Percentiles rank a stretch among this genome's conserved stretches.
These are phyloP conservation scores for Todus mexicanus DNA, from an alignment of 2,797 vertebrate species.

Conservation along the genomic window DNA sequence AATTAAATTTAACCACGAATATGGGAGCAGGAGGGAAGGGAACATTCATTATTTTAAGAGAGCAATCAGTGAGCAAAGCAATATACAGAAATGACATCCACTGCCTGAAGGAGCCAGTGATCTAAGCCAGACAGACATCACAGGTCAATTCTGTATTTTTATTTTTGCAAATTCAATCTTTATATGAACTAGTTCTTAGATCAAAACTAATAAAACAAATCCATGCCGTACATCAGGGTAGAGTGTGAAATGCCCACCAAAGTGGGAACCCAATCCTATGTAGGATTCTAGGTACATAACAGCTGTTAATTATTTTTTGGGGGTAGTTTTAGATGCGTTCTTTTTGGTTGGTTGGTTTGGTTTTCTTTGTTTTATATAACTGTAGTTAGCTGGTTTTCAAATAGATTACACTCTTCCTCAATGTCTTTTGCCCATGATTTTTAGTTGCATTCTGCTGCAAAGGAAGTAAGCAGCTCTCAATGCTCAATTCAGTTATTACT, in stretches of 20 bases:
- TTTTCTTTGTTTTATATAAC: neutral
- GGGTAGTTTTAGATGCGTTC: neutral
- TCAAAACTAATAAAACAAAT: neutral
- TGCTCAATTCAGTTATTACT: neutral
- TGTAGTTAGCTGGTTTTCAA: neutral
- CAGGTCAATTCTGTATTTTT: neutral
- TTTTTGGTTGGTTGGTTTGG: neutral
- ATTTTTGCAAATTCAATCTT: neutral
- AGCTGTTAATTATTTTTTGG: neutral
- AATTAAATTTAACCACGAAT: neutral
- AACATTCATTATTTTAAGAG: conserved; percentile 20
- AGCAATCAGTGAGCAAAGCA: neutral
- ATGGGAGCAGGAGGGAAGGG: neutral
- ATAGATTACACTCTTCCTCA: neutral
- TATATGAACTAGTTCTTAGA: neutral
- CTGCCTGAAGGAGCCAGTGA: conserved; percentile 40
- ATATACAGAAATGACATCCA: neutral
- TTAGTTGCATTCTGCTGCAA: neutral
- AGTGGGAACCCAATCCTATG: neutral
- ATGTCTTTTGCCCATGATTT: neutral
- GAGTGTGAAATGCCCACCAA: neutral
- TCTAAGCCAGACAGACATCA: conserved; percentile 25
- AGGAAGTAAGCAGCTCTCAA: neutral
- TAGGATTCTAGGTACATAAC: neutral
- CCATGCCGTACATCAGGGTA: rapidly evolving